Percentiles rank a stretch among this genome's conserved stretches.
Evolutionary conservation across 37 sponge, comb jelly and placozoan species (phyloP).

Genomic region (Haliclona indistincta): DNA sequence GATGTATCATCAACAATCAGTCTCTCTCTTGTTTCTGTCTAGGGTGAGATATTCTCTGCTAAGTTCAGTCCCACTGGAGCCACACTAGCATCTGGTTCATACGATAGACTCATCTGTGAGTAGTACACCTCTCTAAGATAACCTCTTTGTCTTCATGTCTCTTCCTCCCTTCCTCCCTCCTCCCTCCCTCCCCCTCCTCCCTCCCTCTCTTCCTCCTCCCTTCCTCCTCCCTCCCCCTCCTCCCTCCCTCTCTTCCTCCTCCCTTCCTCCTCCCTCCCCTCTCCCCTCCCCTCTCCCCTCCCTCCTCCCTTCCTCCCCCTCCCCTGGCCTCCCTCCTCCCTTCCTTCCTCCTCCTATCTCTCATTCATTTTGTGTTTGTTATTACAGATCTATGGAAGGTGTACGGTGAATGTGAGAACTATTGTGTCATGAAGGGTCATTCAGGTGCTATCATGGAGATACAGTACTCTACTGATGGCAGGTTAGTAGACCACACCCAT

Average conservation of each 20-base stretch:
- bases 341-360: too few species aligned
- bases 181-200: too few species aligned
- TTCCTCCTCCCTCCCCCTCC: too few species aligned
- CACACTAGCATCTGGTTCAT: constrained; percentile 88
- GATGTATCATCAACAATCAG: not conserved
- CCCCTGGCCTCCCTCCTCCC: too few species aligned
- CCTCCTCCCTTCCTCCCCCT: too few species aligned
- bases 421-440: constrained; percentile 86
- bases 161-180: too few species aligned
- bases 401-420: constrained; percentile 99
- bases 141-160: not conserved
- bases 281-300: too few species aligned
- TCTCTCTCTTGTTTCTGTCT: not conserved
- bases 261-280: too few species aligned
- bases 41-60: constrained; percentile 73
- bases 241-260: too few species aligned
- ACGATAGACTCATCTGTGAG: constrained; percentile 92
- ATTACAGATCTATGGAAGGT: constrained; percentile 96
- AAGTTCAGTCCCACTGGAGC: constrained; percentile 92
- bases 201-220: too few species aligned
- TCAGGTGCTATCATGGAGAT: constrained; percentile 85
- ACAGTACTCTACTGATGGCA: constrained; percentile 86
- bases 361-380: too few species aligned
- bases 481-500: constrained; percentile 19
- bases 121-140: not conserved